These are phyloP conservation scores for Sinosuthora webbiana DNA, from an alignment of 2,113 vertebrate genomes.

Conservation along the genomic window DNA sequence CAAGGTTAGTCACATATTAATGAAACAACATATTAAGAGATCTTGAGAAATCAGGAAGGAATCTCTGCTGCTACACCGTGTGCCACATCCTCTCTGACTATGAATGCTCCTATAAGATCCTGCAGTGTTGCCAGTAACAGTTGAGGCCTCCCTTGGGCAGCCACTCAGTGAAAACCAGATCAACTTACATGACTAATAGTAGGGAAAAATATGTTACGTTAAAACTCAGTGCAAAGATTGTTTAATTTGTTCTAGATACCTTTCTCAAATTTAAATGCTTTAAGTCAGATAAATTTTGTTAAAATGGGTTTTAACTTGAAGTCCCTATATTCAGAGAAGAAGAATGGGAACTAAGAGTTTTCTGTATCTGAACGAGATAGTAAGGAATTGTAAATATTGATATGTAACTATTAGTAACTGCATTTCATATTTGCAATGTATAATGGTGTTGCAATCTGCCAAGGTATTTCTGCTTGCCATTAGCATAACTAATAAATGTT, in stretches of 20 bases:
- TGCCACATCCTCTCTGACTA: neutral
- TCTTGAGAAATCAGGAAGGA: neutral
- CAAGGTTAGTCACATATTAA: neutral
- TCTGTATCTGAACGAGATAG: neutral
- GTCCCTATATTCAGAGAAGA: neutral
- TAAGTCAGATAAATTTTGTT: neutral
- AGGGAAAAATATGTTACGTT: neutral
- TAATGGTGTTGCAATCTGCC: neutral
- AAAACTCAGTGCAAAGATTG: neutral
- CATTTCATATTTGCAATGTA: neutral
- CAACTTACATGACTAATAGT: neutral
- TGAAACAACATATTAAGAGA: neutral
- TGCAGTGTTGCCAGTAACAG: neutral
- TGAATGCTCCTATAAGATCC: neutral
- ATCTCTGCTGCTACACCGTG: neutral
- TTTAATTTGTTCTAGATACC: neutral
- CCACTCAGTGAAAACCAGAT: neutral
- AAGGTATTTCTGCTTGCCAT: neutral
- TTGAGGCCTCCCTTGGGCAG: neutral
- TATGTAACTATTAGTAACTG: neutral
- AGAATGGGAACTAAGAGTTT: neutral
- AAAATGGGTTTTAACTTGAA: neutral
- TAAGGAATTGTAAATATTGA: neutral
- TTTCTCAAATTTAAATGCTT: neutral
- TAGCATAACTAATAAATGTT: neutral